phyloP scores from a whole-genome alignment of 2,888 invertebrate species.

The Eristalis tenax region DNA sequence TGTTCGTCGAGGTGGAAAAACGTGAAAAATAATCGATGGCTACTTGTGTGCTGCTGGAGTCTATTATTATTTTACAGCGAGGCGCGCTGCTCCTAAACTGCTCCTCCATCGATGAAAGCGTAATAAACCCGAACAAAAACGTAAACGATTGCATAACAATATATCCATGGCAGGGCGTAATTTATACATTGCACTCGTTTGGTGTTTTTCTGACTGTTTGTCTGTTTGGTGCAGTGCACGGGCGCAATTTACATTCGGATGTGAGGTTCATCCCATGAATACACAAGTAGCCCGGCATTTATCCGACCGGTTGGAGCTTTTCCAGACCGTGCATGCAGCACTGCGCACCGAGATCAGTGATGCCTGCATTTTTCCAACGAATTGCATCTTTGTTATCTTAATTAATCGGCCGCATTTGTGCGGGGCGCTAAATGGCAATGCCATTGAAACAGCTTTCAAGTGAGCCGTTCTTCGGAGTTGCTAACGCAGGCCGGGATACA shows the following conservation, averaged over 20 bases:
- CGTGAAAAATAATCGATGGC: slow-evolving; percentile 32
- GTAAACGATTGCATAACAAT: slow-evolving; percentile 32
- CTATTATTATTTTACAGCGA: slow-evolving; percentile 34
- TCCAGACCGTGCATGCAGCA: neutral
- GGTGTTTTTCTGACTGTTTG: neutral
- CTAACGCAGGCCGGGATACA: neutral
- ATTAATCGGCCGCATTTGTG: neutral
- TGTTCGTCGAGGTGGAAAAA: slow-evolving; percentile 34
- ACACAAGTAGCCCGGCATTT: slow-evolving; percentile 8
- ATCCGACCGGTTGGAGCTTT: slow-evolving; percentile 6
- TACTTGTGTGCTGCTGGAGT: slow-evolving; percentile 4
- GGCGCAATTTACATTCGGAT: slow-evolving; percentile 29
- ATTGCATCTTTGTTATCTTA: slow-evolving; percentile 2
- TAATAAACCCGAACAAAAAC: slow-evolving; percentile 8
- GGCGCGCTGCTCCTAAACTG: slow-evolving; percentile 5
- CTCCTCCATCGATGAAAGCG: slow-evolving; percentile 7
- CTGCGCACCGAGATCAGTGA: neutral
- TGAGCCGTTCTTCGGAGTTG: neutral
- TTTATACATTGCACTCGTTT: neutral
- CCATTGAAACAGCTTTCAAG: neutral
- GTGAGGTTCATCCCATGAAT: slow-evolving; percentile 17
- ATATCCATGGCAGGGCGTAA: slow-evolving; percentile 26
- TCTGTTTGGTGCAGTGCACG: neutral
- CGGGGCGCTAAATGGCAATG: neutral
- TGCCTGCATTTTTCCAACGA: neutral